Conservation (phyloP, 2,888 invertebrate species). For the Himalopsyche anomala region DNA sequence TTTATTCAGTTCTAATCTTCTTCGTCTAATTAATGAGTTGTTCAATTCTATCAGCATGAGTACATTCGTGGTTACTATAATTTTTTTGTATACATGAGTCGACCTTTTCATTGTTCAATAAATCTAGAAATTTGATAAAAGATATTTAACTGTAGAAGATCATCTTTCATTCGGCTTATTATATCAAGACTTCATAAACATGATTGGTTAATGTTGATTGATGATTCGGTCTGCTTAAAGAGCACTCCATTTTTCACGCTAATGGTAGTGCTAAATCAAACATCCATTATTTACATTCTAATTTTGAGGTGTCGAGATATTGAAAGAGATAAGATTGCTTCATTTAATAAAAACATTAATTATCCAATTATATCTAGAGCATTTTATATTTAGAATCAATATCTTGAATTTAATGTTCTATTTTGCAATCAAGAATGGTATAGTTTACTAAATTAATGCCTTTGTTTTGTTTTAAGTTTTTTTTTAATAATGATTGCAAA, state of each 20-base stretch:
- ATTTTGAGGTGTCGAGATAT: neutral
- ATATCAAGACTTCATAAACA: neutral
- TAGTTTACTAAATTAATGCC: too few relatives aligned
- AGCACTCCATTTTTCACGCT: neutral
- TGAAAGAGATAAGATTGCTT: neutral
- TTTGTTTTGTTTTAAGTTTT: too few relatives aligned
- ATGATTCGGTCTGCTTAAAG: neutral
- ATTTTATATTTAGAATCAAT: too few relatives aligned
- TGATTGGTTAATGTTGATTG: constrained; percentile 5
- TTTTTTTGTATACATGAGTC: neutral
- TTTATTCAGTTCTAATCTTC: too few relatives aligned
- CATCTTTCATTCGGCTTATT: neutral
- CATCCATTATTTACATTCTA: neutral
- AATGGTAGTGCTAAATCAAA: constrained; percentile 1
- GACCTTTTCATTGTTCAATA: neutral
- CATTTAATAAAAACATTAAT: neutral
- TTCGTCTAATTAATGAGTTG: too few relatives aligned
- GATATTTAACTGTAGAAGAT: neutral
- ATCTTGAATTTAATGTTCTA: too few relatives aligned
- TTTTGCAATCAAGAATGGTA: too few relatives aligned
- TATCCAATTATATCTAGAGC: neutral
- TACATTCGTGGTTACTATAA: too few relatives aligned
- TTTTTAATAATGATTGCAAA: too few relatives aligned
- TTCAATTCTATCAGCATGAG: too few relatives aligned
- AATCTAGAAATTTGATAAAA: neutral